These are phyloP conservation scores for Chymomyza caudatula DNA, from an alignment of 2,888 invertebrate species.

Conservation along the genomic window DNA sequence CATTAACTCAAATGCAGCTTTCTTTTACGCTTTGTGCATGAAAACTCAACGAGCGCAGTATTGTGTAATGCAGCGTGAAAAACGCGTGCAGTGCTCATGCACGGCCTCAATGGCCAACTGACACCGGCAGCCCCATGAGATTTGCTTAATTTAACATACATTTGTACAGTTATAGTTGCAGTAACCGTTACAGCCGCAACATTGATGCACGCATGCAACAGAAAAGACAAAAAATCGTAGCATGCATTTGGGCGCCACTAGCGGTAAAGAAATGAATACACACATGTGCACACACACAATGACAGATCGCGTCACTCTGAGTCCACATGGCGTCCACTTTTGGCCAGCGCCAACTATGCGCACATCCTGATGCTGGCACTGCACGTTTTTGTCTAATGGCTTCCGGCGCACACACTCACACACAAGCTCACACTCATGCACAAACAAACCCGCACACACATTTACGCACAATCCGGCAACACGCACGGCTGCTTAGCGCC, in stretches of 20 bases:
- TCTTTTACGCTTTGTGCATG: not conserved
- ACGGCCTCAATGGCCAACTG: slow-evolving; percentile 24
- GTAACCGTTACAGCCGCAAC: slow-evolving; percentile 26
- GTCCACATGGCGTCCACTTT: slow-evolving; percentile 62
- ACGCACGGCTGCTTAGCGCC: slow-evolving; percentile 66
- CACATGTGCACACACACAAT: slow-evolving; percentile 16
- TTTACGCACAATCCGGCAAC: slow-evolving; percentile 29
- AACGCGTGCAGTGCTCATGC: not conserved
- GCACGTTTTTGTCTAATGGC: slow-evolving; percentile 70
- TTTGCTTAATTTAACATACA: slow-evolving; percentile 46
- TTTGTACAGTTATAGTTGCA: slow-evolving; percentile 3
- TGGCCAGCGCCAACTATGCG: slow-evolving; percentile 65
- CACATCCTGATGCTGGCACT: slow-evolving; percentile 59
- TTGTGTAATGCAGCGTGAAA: not conserved
- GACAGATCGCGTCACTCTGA: slow-evolving; percentile 21
- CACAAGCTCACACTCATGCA: slow-evolving; percentile 16
- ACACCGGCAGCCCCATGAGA: slow-evolving; percentile 15
- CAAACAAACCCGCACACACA: slow-evolving; percentile 10
- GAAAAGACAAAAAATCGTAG: not conserved
- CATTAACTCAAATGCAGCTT: slow-evolving; percentile 25
- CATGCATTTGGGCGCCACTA: slow-evolving; percentile 18
- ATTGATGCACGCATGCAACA: not conserved
- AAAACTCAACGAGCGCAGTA: not conserved
- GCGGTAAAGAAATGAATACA: not conserved
- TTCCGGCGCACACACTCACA: slow-evolving; percentile 52